Conservation (phyloP, 2,113 vertebrate genomes). For the Mormoops blainvillei region DNA sequence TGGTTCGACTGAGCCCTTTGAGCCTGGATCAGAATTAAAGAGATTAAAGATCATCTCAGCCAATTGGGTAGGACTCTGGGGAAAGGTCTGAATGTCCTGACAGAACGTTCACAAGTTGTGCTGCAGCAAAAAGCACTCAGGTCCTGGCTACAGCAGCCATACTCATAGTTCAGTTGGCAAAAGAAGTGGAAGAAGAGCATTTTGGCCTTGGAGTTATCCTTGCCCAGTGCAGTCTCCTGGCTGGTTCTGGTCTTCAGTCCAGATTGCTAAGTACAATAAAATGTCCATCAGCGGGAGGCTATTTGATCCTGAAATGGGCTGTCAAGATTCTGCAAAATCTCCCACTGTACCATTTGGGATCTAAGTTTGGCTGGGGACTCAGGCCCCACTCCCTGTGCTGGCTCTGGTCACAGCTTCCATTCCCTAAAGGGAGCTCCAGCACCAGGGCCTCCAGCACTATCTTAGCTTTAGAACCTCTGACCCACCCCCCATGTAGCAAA, state of each 20-base stretch:
- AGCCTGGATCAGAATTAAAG: slow-evolving; percentile 84
- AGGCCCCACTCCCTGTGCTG: too few species aligned
- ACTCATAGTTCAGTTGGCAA: slow-evolving; percentile 84
- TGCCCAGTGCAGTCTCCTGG: slow-evolving; percentile 40
- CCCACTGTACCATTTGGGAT: slow-evolving; percentile 89
- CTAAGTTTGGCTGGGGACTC: not conserved
- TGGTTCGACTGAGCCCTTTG: slow-evolving; percentile 77
- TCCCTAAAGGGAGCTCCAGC: not conserved
- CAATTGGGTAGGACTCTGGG: slow-evolving; percentile 79
- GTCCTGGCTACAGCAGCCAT: slow-evolving; percentile 82
- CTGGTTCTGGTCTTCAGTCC: slow-evolving; percentile 93
- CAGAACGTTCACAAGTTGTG: slow-evolving; percentile 85
- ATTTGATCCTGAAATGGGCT: slow-evolving; percentile 73
- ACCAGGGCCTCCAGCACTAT: not conserved
- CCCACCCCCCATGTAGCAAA: not conserved
- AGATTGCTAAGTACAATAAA: slow-evolving; percentile 85
- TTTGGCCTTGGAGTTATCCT: slow-evolving; percentile 72
- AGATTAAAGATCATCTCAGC: slow-evolving; percentile 84
- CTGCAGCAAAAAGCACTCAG: slow-evolving; percentile 76
- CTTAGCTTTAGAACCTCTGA: not conserved
- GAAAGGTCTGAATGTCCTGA: slow-evolving; percentile 81
- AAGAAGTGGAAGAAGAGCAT: slow-evolving; percentile 84
- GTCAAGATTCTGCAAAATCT: slow-evolving; percentile 82
- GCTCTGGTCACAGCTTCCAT: not conserved
- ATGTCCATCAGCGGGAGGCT: slow-evolving; percentile 88